A percentile compares a stretch with the other conserved stretches of the same genome.
Evolutionary conservation across 2,888 invertebrate species (phyloP).

Genomic region (Linnaemya vulpina): DNA sequence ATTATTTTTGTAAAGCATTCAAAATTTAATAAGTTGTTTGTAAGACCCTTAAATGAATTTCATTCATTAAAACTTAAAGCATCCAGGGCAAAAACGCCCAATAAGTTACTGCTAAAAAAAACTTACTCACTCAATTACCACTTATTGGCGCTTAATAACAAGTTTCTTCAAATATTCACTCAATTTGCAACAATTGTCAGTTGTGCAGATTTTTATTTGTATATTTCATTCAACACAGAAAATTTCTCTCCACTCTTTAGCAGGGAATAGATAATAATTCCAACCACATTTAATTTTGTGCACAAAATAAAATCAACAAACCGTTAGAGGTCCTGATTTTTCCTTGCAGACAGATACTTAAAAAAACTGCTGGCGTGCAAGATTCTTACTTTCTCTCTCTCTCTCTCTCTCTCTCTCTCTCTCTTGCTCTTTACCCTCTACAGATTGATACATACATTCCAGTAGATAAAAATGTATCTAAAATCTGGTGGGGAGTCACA

Average conservation of each 20-base stretch:
- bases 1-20: not conserved
- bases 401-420: not conserved
- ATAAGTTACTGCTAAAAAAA: not conserved
- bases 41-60: not conserved
- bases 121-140: conserved; percentile 44
- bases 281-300: conserved; percentile 35
- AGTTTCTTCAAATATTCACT: conserved; percentile 69
- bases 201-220: conserved; percentile 69
- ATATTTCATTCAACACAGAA: not conserved
- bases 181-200: conserved; percentile 79
- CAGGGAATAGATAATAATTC: conserved; percentile 42
- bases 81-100: conserved; percentile 22
- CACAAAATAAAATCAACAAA: conserved; percentile 50
- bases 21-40: not conserved
- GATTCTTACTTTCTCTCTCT: too few species aligned
- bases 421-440: not conserved
- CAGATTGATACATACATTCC: conserved; percentile 42
- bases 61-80: conserved; percentile 53
- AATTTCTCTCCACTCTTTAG: conserved; percentile 20
- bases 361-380: conserved; percentile 18
- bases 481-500: conserved; percentile 6
- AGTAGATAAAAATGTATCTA: conserved; percentile 63
- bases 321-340: conserved; percentile 54
- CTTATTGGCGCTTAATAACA: conserved; percentile 29
- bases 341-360: conserved; percentile 24